These are phyloP conservation scores for Hylia prasina DNA, from an alignment of 2,113 vertebrate genomes.

Conservation along the genomic window DNA sequence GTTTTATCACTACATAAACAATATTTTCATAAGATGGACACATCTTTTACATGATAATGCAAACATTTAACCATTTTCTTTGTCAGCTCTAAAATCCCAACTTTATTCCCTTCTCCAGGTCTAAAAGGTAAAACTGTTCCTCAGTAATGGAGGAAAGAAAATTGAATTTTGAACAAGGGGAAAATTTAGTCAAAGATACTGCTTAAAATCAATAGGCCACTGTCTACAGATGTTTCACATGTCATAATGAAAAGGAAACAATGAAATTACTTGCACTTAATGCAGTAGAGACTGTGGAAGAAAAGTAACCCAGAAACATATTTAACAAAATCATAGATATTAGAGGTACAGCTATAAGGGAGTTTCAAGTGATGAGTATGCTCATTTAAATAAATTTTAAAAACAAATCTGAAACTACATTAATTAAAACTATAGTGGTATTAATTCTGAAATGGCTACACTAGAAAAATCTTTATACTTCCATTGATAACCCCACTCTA, in stretches of 20 bases:
- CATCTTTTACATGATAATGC: neutral
- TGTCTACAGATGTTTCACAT: neutral
- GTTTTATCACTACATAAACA: neutral
- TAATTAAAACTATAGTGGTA: neutral
- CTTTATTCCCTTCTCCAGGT: neutral
- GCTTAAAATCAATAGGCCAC: neutral
- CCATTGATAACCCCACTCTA: neutral
- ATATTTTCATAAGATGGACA: neutral
- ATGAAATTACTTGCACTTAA: neutral
- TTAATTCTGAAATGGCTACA: neutral
- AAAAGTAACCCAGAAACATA: neutral
- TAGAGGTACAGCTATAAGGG: neutral
- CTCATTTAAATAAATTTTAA: neutral
- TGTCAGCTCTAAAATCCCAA: neutral
- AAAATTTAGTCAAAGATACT: neutral
- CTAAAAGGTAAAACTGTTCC: neutral
- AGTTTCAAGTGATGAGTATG: neutral
- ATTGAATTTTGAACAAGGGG: neutral
- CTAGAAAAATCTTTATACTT: neutral
- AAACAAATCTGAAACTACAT: neutral
- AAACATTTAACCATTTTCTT: neutral
- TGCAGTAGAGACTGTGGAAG: neutral
- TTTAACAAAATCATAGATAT: neutral
- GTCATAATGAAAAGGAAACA: neutral
- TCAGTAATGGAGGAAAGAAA: neutral